Conservation (phyloP, 2,797 vertebrate genomes). For the Otolemur crassicaudatus region DNA sequence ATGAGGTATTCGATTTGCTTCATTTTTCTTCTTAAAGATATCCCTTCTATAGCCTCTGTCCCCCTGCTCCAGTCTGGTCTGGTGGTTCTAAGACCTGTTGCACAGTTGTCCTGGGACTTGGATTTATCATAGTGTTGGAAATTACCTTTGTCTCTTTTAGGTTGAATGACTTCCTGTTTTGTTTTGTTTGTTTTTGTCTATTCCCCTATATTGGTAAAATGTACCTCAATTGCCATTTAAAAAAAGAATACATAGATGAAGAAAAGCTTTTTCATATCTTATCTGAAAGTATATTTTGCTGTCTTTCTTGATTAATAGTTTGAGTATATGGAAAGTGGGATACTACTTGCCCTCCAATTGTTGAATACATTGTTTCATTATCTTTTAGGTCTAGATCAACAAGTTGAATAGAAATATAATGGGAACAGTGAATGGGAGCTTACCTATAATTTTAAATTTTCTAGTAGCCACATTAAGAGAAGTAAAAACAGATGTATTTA, state of each 20-base stretch:
- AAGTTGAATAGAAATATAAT: neutral
- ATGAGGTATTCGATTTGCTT: neutral
- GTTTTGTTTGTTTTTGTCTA: neutral
- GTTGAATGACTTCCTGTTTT: neutral
- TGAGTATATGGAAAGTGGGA: neutral
- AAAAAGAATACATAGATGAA: conserved; percentile 18
- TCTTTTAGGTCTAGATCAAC: neutral
- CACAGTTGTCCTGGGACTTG: neutral
- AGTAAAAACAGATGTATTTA: neutral
- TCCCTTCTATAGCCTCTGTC: neutral
- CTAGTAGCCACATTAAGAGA: neutral
- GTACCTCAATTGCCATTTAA: neutral
- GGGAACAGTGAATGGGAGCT: neutral
- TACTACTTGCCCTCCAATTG: neutral
- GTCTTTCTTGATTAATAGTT: neutral
- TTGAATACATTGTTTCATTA: neutral
- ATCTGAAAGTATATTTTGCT: neutral
- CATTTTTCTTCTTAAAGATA: neutral
- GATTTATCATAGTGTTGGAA: conserved; percentile 15
- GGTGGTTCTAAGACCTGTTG: neutral
- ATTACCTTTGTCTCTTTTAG: neutral
- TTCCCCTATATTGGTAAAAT: neutral
- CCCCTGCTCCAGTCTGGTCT: neutral
- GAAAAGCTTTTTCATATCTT: conserved; percentile 17
- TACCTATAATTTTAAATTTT: conserved; percentile 44